Evolutionary conservation across 2,888 invertebrate genomes (phyloP), one percentile per base, ranked within the genome.

Genomic region (Tenthredo distinguenda): DNA sequence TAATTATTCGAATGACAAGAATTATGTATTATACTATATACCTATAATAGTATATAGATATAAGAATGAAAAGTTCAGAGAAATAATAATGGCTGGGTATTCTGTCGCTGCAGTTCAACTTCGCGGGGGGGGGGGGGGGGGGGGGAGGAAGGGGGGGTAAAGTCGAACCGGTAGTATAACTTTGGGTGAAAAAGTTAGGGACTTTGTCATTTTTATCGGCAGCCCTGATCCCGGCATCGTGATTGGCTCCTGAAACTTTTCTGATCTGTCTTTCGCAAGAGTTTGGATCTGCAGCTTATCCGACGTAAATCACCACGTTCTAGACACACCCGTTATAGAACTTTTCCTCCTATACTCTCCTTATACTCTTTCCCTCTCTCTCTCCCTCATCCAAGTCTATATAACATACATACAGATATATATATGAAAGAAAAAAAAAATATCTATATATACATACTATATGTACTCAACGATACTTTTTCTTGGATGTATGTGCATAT

Each of bases 121-220:
- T 55, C 1, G 6, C n/a, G 7, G 55, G 55, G 5, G 5, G 7
- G 7, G 1, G 1, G 7, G 18, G 15, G 18, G 4, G 0, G 0
- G 18, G 50, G 15, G 18, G 12, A 7, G 7, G 34, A 1, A 1
- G n/a, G 15, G 37, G 7, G n/a, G 72, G 10, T 9, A 43, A 43
- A 43, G 72, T 74, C 10, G 77, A 47, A 50, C 50, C 58, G 77
- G 65, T n/a, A 58, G 65, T 62, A 84, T 50, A 50, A 84, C n/a
- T 76, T 58, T 21, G 77, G 84, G 40, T 79, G 79, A 79, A 87
- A 90, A 91, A 90, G 88, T 91, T 90, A 86, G 86, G 87, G 90
- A 92, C 91, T 92, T 92, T 90, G 92, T 92, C 92, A 92, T 93
- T 92, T 93, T 93, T 93, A 93, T 93, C 92, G 92, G 91, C 90